A percentile compares a stretch with the other conserved stretches of the same genome.
Evolutionary conservation across 2,113 vertebrate species (phyloP).

Genomic region (Tetrao urogallus): DNA sequence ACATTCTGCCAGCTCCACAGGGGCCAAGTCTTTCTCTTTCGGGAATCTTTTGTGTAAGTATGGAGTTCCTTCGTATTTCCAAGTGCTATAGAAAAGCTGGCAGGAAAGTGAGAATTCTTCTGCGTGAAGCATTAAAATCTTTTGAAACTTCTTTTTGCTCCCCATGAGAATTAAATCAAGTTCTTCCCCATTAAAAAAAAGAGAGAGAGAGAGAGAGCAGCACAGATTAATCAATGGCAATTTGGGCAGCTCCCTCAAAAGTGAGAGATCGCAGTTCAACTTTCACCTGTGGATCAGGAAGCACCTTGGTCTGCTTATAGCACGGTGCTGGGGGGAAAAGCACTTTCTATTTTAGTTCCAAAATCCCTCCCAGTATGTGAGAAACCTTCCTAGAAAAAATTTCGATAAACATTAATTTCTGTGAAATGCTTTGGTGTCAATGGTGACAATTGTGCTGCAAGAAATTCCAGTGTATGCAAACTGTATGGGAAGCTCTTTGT

Average conservation of each 20-base stretch:
- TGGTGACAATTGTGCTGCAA: not conserved
- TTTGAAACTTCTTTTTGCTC: not conserved
- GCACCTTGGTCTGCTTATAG: not conserved
- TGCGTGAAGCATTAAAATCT: not conserved
- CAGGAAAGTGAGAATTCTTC: not conserved
- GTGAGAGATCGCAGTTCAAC: not conserved
- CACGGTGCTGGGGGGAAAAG: not conserved
- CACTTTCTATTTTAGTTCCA: not conserved
- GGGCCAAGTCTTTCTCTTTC: not conserved
- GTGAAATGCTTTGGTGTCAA: not conserved
- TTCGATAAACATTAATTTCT: not conserved
- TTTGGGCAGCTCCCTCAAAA: not conserved
- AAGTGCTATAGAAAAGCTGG: not conserved
- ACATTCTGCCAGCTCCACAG: not conserved
- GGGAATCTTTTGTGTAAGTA: not conserved
- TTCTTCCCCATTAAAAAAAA: not conserved
- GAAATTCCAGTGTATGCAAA: not conserved
- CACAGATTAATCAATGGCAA: not conserved
- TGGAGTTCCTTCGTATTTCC: not conserved
- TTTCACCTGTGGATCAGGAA: not conserved
- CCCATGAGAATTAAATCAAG: not conserved
- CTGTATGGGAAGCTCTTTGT: not conserved
- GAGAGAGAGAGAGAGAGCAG: not conserved
- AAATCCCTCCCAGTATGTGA: not conserved
- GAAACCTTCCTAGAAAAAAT: not conserved